phyloP scores from a whole-genome alignment of 2,797 vertebrate species.

The Pseudochirops corinnae region DNA sequence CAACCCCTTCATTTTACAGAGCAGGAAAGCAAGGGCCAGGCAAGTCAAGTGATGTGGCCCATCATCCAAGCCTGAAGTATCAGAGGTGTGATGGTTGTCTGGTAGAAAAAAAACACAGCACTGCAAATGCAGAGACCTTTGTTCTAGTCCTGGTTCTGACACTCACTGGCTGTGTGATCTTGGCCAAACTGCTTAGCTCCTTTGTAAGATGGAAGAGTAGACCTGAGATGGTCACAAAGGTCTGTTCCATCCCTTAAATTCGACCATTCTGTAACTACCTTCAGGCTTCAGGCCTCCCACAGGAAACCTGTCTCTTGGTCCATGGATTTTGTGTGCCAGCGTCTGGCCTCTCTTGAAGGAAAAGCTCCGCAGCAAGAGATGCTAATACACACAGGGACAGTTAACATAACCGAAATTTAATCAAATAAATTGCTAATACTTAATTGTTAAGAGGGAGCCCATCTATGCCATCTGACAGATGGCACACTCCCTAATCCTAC shows the following conservation, averaged over 20 bases:
- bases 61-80: not conserved
- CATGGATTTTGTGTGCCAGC: conserved; percentile 3
- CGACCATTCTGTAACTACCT: not conserved
- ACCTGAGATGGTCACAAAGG: conserved; percentile 17
- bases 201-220: not conserved
- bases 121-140: not conserved
- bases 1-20: not conserved
- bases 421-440: conserved; percentile 68
- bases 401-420: conserved; percentile 72
- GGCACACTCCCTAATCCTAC: conserved; percentile 54
- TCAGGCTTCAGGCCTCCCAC: conserved; percentile 14
- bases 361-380: conserved; percentile 31
- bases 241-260: not conserved
- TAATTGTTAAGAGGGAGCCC: conserved; percentile 57
- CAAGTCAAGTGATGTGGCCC: not conserved
- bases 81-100: not conserved
- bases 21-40: not conserved
- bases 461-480: conserved; percentile 58
- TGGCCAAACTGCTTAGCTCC: conserved; percentile 19
- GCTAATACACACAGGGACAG: conserved; percentile 43
- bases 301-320: not conserved
- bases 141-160: not conserved
- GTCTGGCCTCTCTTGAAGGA: conserved; percentile 22
- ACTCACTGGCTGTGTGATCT: not conserved
- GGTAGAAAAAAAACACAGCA: not conserved